Evolutionary conservation across 2,888 invertebrate species (phyloP).

Genomic region (Melipona bicolor): DNA sequence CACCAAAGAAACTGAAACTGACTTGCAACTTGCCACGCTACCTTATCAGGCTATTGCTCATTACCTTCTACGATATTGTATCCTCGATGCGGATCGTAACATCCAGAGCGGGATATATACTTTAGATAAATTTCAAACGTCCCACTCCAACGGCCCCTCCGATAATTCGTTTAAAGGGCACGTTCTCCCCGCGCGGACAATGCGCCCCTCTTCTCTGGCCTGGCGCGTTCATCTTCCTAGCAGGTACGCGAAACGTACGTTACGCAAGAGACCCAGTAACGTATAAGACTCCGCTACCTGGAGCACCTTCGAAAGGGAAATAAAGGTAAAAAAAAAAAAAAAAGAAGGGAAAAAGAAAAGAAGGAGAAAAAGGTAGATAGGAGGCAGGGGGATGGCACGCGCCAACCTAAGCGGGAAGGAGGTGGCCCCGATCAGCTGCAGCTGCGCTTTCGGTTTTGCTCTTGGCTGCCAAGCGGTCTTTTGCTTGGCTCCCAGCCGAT

Average conservation of each 20-base stretch:
- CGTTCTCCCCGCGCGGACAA: slow-evolving; percentile 16
- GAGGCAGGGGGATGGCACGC: slow-evolving; percentile 74
- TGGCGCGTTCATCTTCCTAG: slow-evolving; percentile 35
- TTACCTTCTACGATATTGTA: background rate
- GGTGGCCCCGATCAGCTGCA: slow-evolving; percentile 70
- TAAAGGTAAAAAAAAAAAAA: slow-evolving; percentile 35
- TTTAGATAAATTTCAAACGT: background rate
- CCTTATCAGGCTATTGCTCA: background rate
- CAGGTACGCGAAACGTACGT: slow-evolving; percentile 75
- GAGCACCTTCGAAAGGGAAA: slow-evolving; percentile 61
- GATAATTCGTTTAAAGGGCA: slow-evolving; percentile 45
- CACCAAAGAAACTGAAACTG: background rate
- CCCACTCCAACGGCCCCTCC: background rate
- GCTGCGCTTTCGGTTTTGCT: slow-evolving; percentile 72
- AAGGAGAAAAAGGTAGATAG: slow-evolving; percentile 36
- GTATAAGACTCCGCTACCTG: slow-evolving; percentile 75
- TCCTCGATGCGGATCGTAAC: too few species aligned
- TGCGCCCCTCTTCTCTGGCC: slow-evolving; percentile 8
- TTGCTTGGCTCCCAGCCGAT: slow-evolving; percentile 69
- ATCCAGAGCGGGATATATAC: background rate
- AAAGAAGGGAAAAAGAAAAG: too few species aligned
- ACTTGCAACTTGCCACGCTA: background rate
- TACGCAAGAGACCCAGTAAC: slow-evolving; percentile 74
- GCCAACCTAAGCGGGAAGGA: slow-evolving; percentile 68
- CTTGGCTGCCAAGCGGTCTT: slow-evolving; percentile 68